Percentiles rank a stretch among this genome's conserved stretches.
Evolutionary conservation across 1,140 invertebrate species (phyloP).

Genomic region (Lepidurus couesii): DNA sequence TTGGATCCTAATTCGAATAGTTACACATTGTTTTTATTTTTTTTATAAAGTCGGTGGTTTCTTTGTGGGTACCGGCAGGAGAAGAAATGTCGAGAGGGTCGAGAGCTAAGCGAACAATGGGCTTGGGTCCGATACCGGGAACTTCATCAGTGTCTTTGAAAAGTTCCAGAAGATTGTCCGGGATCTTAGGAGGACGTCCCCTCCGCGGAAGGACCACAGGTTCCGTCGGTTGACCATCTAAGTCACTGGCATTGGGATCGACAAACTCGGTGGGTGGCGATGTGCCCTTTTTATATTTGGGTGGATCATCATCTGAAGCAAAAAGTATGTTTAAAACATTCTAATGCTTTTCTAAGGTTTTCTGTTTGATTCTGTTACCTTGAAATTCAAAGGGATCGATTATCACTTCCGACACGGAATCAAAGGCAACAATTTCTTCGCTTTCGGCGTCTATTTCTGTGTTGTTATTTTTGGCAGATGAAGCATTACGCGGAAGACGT

Average conservation of each 20-base stretch:
- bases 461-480: neutral
- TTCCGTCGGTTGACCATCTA: neutral
- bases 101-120: neutral
- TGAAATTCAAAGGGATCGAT: constrained; percentile 10
- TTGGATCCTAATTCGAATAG: neutral
- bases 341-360: neutral
- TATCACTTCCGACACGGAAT: neutral
- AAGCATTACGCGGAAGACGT: neutral
- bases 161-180: constrained; percentile 23
- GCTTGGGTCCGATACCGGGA: constrained; percentile 28
- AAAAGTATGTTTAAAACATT: neutral
- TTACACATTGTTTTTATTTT: no score
- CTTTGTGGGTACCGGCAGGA: no score
- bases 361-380: neutral
- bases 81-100: neutral
- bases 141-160: constrained; percentile 27
- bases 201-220: constrained; percentile 10
- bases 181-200: constrained; percentile 24
- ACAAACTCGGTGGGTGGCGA: neutral
- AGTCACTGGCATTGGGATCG: neutral
- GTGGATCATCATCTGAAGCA: neutral
- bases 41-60: neutral
- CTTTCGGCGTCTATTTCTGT: neutral
- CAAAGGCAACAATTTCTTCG: neutral
- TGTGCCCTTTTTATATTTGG: neutral